Conservation (phyloP, 2,888 invertebrate genomes). For the Microdon myrmicae region DNA sequence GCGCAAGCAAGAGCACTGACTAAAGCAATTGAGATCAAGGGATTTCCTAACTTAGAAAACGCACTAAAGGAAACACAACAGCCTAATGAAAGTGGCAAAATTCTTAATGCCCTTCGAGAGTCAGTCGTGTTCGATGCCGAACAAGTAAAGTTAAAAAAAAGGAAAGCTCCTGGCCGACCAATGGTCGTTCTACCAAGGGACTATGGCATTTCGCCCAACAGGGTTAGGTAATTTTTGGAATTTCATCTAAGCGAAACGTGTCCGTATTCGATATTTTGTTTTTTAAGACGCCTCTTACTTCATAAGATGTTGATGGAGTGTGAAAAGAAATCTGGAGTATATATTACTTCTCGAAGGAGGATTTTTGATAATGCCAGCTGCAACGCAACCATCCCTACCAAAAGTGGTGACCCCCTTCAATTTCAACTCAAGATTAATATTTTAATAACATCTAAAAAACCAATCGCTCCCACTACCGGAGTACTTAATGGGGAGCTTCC, state of each 20-base stretch:
- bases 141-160: constrained; percentile 80
- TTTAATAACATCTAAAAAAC: constrained; percentile 73
- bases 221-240: constrained; percentile 72
- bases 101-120: constrained; percentile 73
- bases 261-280: constrained; percentile 26
- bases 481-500: constrained; percentile 73
- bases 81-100: constrained; percentile 69
- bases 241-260: background rate
- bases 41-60: constrained; percentile 73
- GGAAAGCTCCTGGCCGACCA: constrained; percentile 76
- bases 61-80: constrained; percentile 68
- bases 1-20: constrained; percentile 84
- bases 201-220: constrained; percentile 78
- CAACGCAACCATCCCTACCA: constrained; percentile 71
- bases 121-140: constrained; percentile 81
- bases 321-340: constrained; percentile 72
- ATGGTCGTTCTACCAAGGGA: constrained; percentile 77
- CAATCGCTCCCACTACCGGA: constrained; percentile 70
- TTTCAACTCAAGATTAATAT: constrained; percentile 75
- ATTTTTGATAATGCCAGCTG: constrained; percentile 72
- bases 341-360: constrained; percentile 70
- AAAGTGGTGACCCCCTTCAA: constrained; percentile 72
- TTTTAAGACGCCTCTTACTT: constrained; percentile 73
- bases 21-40: constrained; percentile 76
- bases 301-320: constrained; percentile 76